Conservation (phyloP, 2,888 invertebrate genomes). For the Luffia ferchaultella region DNA sequence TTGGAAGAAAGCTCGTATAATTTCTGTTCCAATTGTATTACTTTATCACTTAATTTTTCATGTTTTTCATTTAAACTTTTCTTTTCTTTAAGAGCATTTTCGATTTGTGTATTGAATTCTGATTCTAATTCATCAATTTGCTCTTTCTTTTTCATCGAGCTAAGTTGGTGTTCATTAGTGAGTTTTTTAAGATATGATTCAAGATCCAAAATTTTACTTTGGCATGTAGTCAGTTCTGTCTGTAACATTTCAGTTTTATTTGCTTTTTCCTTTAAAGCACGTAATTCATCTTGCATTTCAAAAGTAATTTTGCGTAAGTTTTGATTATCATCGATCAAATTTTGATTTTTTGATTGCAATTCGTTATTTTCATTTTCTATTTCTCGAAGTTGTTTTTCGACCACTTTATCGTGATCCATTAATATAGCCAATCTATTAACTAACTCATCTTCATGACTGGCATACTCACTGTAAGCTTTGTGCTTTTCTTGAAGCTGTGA, state of each 20-base stretch:
- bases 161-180: constrained; percentile 38
- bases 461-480: constrained; percentile 65
- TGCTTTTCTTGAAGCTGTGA: constrained; percentile 67
- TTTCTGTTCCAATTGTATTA: constrained; percentile 37
- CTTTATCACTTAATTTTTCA: constrained; percentile 53
- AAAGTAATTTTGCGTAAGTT: constrained; percentile 48
- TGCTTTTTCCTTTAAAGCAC: constrained; percentile 35
- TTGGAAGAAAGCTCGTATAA: constrained; percentile 38
- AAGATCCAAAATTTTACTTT: constrained; percentile 43
- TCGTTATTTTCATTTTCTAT: constrained; percentile 64
- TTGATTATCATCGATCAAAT: constrained; percentile 59
- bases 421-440: constrained; percentile 69
- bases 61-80: constrained; percentile 54
- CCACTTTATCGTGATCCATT: constrained; percentile 68
- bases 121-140: constrained; percentile 52
- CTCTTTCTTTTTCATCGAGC: constrained; percentile 44
- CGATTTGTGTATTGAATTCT: constrained; percentile 52
- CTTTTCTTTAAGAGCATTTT: constrained; percentile 53
- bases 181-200: constrained; percentile 46
- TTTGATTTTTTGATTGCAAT: constrained; percentile 59
- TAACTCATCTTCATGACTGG: constrained; percentile 69
- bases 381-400: constrained; percentile 70
- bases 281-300: constrained; percentile 45
- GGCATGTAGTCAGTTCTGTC: constrained; percentile 31
- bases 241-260: constrained; percentile 34